Evolutionary conservation across 2,797 vertebrate genomes (phyloP).

Genomic region (Monodelphis domestica): DNA sequence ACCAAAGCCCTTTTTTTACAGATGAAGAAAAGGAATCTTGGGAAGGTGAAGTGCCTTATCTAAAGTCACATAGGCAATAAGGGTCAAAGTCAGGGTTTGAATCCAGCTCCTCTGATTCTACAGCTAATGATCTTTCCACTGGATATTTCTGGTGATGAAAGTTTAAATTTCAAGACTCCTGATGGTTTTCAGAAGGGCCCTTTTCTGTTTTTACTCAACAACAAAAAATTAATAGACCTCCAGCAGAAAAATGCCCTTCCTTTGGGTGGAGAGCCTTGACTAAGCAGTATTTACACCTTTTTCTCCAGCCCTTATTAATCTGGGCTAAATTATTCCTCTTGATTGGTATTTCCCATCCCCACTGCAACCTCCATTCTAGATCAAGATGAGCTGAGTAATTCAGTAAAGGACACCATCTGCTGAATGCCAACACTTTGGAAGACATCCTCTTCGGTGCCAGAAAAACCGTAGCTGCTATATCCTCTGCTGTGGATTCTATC

Average conservation of each 20-base stretch:
- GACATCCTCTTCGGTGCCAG: background rate
- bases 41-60: background rate
- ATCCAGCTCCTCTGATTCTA: background rate
- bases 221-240: background rate
- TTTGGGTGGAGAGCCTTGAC: background rate
- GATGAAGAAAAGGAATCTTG: background rate
- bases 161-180: background rate
- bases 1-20: background rate
- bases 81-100: background rate
- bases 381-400: background rate
- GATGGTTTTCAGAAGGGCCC: background rate
- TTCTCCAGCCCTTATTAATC: background rate
- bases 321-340: background rate
- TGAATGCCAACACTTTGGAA: background rate
- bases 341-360: background rate
- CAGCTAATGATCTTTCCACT: background rate
- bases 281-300: background rate
- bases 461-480: background rate
- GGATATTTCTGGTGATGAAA: background rate
- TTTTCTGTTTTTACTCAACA: background rate
- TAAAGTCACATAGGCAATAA: background rate
- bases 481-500: background rate
- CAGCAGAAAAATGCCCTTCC: background rate
- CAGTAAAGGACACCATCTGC: conserved; percentile 37
- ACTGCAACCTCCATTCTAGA: background rate